Percentiles rank a stretch among this genome's conserved stretches.
phyloP scores from a whole-genome alignment of 2,797 vertebrate genomes.

The Channallabes apus region DNA sequence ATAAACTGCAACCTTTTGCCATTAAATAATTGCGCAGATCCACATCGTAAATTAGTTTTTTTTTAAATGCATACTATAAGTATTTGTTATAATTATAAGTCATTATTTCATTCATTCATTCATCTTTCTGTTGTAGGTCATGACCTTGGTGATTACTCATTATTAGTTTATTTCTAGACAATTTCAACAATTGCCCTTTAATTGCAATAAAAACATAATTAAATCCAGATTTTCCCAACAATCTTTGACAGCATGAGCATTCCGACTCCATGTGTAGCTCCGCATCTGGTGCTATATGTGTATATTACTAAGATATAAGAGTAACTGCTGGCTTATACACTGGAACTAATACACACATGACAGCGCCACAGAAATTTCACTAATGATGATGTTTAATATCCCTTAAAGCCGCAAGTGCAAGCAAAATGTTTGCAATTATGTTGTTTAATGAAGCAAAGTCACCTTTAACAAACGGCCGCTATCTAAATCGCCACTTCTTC shows the following conservation, averaged over 20 bases:
- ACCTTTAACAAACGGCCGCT: constrained; percentile 35
- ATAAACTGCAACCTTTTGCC: too few relatives aligned
- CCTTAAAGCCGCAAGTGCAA: constrained; percentile 25
- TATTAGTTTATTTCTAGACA: not conserved
- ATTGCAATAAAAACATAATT: constrained; percentile 15
- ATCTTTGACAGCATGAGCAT: not conserved
- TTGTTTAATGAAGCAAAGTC: constrained; percentile 43
- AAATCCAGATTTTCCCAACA: not conserved
- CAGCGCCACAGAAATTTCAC: constrained; percentile 1
- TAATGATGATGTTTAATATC: constrained; percentile 34
- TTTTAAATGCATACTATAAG: too few relatives aligned
- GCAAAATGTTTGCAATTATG: constrained; percentile 32
- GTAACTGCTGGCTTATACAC: constrained; percentile 54
- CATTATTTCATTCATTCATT: not conserved
- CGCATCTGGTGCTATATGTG: not conserved
- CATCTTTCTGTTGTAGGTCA: not conserved
- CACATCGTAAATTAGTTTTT: too few relatives aligned
- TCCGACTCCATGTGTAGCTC: constrained; percentile 1
- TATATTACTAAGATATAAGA: constrained; percentile 13
- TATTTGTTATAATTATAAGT: too few relatives aligned
- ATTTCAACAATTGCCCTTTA: not conserved
- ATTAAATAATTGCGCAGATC: too few relatives aligned
- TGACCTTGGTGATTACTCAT: not conserved
- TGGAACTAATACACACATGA: constrained; percentile 27
- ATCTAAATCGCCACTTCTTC: constrained; percentile 24